phyloP scores from a whole-genome alignment of 2,888 invertebrate genomes.

The Pyrocoelia pectoralis region DNA sequence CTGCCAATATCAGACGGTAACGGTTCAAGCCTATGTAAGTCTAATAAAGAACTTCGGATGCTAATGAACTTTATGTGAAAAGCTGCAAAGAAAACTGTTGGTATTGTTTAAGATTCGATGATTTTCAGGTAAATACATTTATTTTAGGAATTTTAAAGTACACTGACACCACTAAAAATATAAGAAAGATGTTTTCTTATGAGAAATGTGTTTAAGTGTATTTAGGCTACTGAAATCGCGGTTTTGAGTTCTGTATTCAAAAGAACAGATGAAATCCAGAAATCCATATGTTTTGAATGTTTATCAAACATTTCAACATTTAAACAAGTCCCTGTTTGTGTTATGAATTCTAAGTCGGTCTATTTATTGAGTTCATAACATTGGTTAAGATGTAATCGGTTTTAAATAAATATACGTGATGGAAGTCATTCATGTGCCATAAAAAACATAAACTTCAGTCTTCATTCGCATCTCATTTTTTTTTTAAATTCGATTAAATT shows the following conservation, averaged over 20 bases:
- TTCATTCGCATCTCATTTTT: constrained; percentile 30
- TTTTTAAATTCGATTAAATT: constrained; percentile 12
- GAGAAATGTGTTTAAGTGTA: constrained; percentile 29
- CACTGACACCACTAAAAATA: constrained; percentile 18
- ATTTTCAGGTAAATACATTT: constrained; percentile 1
- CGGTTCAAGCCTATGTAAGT: too few relatives aligned
- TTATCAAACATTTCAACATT: constrained; percentile 59
- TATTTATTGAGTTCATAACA: constrained; percentile 57
- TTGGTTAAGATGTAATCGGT: constrained; percentile 54
- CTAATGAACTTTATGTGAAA: too few relatives aligned
- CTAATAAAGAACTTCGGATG: too few relatives aligned
- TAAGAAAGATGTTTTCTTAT: constrained; percentile 25
- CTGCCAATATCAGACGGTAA: too few relatives aligned
- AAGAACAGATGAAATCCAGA: constrained; percentile 55
- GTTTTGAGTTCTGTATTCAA: constrained; percentile 34
- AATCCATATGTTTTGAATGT: constrained; percentile 58
- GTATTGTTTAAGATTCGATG: too few relatives aligned
- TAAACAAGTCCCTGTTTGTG: constrained; percentile 55
- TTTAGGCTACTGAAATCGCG: constrained; percentile 30
- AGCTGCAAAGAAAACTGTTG: too few relatives aligned
- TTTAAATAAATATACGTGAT: constrained; percentile 55
- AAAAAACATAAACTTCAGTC: constrained; percentile 38
- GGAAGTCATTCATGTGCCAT: constrained; percentile 42
- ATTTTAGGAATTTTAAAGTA: background rate
- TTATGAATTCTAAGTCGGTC: constrained; percentile 55